Evolutionary conservation across 2,888 invertebrate genomes (phyloP), one percentile per base, ranked within the genome.

Genomic region (Synanthedon andrenaeformis): DNA sequence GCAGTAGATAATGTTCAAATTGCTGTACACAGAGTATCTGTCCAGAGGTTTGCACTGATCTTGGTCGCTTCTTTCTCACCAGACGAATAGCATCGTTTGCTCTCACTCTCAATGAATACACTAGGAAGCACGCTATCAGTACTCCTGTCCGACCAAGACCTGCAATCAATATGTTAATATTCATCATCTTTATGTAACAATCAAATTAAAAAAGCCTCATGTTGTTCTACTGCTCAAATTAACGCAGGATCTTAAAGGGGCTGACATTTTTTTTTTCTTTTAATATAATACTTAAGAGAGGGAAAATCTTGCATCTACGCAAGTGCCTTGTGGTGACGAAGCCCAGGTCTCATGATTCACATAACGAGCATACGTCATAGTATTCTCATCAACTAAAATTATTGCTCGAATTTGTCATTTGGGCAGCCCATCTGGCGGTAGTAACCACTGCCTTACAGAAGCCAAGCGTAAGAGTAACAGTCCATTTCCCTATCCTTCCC

Each of bases 101-200:
- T 52, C 90, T 82, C 52, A 94, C 90, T 57, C 94, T 88, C 63
- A 94, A 86, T 10, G 92, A 91, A 80, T 93, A 96, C 19, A 96
- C 92, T 54, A 96, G 87, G 81, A 93, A 96, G 72, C 95, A 95
- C 0, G 96, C 94, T 59, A 96, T 94, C 41, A 96, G 84, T 42
- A 96, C 95, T 0, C 96, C 96, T 0, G 96, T 96, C 58, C 96
- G 84, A 3, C 95, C 96, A 50, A 94, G 83, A 60, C 94, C 94
- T 93, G 75, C 6, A 45, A 45, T 35, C 35, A 35, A 10, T 3
- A 8, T 35, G 35, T 35, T 35, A 10, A 35, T 35, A 35, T 10
- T 35, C 3, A 69, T 49, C 4, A 11, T 3, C 14, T 23, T 4
- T 23, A 23, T 23, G 23, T 23, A 23, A 23, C 23, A 23, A 23